Conservation (phyloP, 2,113 vertebrate species). For the Mobula hypostoma region DNA sequence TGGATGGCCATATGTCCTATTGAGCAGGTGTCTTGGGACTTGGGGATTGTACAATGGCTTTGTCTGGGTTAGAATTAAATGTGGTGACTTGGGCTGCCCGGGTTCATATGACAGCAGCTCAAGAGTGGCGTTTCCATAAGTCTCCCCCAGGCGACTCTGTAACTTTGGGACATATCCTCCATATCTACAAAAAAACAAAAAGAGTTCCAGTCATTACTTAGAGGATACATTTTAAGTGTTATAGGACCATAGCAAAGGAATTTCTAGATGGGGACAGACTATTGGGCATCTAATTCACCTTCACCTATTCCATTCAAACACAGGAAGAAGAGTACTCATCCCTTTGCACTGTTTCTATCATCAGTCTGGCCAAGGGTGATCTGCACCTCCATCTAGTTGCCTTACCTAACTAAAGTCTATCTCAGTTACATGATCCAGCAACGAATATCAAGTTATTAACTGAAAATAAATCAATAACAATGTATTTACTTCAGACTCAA, state of each 20-base stretch:
- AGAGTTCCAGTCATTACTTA: no score
- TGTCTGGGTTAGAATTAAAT: conserved; percentile 21
- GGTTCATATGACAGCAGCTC: conserved; percentile 30
- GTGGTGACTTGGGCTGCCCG: conserved; percentile 17
- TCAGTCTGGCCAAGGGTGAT: not conserved
- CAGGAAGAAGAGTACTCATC: not conserved
- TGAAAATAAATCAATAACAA: not conserved
- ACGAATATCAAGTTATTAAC: not conserved
- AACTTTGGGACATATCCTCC: conserved; percentile 20
- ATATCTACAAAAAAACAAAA: conserved; percentile 1
- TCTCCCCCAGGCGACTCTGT: not conserved
- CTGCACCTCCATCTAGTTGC: not conserved
- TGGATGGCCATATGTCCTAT: conserved; percentile 13
- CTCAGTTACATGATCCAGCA: not conserved
- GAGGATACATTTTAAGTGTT: no score
- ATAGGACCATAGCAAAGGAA: not conserved
- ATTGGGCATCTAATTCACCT: not conserved
- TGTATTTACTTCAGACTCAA: not conserved
- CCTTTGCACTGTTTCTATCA: not conserved
- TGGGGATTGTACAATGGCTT: conserved; percentile 25
- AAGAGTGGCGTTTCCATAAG: conserved; percentile 19
- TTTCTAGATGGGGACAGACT: not conserved
- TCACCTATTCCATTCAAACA: not conserved
- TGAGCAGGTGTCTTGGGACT: not conserved
- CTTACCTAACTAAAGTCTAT: not conserved